phyloP scores from a whole-genome alignment of 2,797 vertebrate genomes.

The Podarcis lilfordi region DNA sequence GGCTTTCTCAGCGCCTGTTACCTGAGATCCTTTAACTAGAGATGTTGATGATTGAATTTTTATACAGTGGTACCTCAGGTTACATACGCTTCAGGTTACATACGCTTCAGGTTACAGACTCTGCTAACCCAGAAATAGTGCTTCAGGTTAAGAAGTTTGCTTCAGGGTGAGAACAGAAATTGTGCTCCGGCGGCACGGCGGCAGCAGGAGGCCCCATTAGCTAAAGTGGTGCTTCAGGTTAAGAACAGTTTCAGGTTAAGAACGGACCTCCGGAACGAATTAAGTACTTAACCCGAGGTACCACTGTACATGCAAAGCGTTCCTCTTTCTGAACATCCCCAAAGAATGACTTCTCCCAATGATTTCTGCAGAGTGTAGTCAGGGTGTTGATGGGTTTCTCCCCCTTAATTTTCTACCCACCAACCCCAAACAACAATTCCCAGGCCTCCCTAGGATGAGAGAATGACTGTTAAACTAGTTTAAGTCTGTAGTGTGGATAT shows the following conservation, averaged over 20 bases:
- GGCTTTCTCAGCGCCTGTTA: neutral
- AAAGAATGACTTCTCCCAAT: neutral
- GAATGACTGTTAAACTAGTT: neutral
- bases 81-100: too few species aligned
- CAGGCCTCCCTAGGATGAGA: neutral
- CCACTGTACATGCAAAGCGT: neutral
- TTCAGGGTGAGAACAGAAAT: too few species aligned
- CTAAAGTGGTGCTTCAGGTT: too few species aligned
- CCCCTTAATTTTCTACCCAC: neutral
- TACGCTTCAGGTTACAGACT: too few species aligned
- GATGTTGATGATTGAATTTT: neutral
- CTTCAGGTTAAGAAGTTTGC: too few species aligned
- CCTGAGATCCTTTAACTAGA: neutral
- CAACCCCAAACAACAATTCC: neutral
- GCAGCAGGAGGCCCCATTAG: too few species aligned
- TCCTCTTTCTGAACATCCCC: neutral
- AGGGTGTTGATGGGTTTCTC: neutral
- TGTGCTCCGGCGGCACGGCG: too few species aligned
- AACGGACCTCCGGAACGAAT: too few species aligned
- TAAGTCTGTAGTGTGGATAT: neutral
- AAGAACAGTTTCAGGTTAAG: too few species aligned
- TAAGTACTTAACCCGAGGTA: too few species aligned
- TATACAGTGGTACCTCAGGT: neutral
- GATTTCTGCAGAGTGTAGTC: neutral
- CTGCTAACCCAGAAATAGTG: too few species aligned